Evolutionary conservation across 1,140 invertebrate genomes (phyloP).

Genomic region (Achatina immaculata): DNA sequence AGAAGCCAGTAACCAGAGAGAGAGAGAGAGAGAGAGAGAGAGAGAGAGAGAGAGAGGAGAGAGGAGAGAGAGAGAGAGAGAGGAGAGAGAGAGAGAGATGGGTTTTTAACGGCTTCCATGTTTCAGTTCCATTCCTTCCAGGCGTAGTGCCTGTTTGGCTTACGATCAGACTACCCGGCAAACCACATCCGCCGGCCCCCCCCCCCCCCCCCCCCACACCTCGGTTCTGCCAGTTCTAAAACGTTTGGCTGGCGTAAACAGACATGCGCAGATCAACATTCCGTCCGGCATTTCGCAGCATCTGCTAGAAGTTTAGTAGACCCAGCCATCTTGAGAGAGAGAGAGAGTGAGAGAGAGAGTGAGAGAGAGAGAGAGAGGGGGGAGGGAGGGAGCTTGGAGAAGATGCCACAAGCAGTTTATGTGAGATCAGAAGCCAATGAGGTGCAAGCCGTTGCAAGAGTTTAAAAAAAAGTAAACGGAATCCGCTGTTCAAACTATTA

Average conservation of each 20-base stretch:
- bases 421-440: neutral
- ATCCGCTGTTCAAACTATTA: no score
- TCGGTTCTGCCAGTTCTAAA: neutral
- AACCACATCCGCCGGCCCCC: neutral
- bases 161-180: neutral
- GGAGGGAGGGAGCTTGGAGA: neutral
- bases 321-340: neutral
- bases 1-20: no score
- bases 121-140: neutral
- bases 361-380: no score
- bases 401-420: neutral
- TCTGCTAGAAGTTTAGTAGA: neutral
- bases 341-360: neutral
- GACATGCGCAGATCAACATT: neutral
- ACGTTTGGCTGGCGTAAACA: neutral
- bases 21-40: no score
- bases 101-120: neutral
- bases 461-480: no score
- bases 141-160: constrained; percentile 1
- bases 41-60: no score
- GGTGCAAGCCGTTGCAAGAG: no score
- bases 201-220: no score
- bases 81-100: no score
- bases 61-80: no score
- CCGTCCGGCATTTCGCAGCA: neutral